Percentiles rank a stretch among this genome's conserved stretches.
These are phyloP conservation scores for Adelphocoris suturalis DNA, from an alignment of 2,888 invertebrate species.

Conservation along the genomic window DNA sequence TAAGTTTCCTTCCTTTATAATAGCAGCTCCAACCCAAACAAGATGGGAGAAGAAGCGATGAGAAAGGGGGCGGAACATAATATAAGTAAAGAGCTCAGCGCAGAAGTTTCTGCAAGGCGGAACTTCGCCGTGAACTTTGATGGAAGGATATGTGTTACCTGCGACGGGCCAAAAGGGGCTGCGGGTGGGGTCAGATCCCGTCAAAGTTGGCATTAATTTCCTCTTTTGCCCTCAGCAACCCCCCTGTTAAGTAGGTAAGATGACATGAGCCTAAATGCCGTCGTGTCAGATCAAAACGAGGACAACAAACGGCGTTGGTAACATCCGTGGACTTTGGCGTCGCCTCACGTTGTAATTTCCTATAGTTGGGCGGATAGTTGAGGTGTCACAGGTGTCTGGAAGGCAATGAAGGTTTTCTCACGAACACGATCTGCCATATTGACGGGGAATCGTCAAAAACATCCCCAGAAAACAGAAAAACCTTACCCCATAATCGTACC, in stretches of 20 bases:
- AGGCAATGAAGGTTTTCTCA: too few relatives aligned
- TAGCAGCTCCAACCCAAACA: conserved; percentile 25
- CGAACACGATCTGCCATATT: too few relatives aligned
- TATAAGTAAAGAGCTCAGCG: conserved; percentile 38
- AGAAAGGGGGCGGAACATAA: conserved; percentile 5
- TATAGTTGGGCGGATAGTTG: not conserved
- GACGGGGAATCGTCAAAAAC: too few relatives aligned
- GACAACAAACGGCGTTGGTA: not conserved
- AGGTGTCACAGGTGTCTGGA: too few relatives aligned
- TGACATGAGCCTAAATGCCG: conserved; percentile 9
- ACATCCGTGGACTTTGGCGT: not conserved
- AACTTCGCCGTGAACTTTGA: conserved; percentile 37
- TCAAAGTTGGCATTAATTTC: conserved; percentile 47
- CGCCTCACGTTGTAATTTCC: not conserved
- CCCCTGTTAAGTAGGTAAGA: conserved; percentile 15
- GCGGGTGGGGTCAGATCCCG: conserved; percentile 37
- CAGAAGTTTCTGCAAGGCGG: conserved; percentile 18
- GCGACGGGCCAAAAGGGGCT: not conserved
- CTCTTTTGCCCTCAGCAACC: conserved; percentile 20
- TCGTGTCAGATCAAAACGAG: not conserved
- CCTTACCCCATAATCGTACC: too few relatives aligned
- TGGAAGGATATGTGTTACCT: conserved; percentile 45
- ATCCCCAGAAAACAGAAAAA: too few relatives aligned
- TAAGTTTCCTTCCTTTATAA: conserved; percentile 38
- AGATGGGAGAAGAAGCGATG: not conserved